Base-by-base conservation (phyloP, 1,140 invertebrate genomes). In the Lordiphosa clarofinis region DNA sequence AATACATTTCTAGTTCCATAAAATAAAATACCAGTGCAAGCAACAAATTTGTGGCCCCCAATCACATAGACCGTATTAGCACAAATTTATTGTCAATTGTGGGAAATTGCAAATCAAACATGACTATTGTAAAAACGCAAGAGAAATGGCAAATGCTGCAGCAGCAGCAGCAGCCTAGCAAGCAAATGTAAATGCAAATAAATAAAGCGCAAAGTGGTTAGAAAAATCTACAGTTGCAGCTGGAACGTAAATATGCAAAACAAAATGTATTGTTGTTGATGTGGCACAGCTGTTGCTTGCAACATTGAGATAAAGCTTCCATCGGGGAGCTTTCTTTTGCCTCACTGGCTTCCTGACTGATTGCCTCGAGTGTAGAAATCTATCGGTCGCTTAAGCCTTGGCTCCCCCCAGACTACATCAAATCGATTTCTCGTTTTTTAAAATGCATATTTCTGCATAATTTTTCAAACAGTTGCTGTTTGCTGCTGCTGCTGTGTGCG, bases 31-130 rank as follows among this genome's bases (percentile, higher is more conserved):
- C 3, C 31, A 31, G n/a, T 67, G 56, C 46, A 67, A 58, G 64
- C 64, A 66, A 56, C 54, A 58, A 67, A 58, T 67, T 67, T 38
- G 63, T 47, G 9, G 40, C 64, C 43, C 21, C 64, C 24, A 28
- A 6, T 5, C 24, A 28, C 64, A 67, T 24, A 67, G 64, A 58
- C 64, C 53, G 67, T 67, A 28, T 28, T 28, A 58, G 55, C 21
- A 38, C 55, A 67, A 67, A 67, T 67, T 58, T 67, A 67, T 67
- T 67, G 64, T 31, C 63, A 67, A 67, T 81, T 81, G 71, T 82
- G 72, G 66, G 47, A 82, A 81, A 81, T 81, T 82, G 75, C 75
- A 81, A 81, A 81, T 81, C 75, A 81, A 81, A 81, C 75, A 81
- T 82, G 75, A 81, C 75, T 82, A 64, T 72, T 49, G 66, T 54